Conservation (phyloP, 2,797 vertebrate species). For the Diplodus sargus region DNA sequence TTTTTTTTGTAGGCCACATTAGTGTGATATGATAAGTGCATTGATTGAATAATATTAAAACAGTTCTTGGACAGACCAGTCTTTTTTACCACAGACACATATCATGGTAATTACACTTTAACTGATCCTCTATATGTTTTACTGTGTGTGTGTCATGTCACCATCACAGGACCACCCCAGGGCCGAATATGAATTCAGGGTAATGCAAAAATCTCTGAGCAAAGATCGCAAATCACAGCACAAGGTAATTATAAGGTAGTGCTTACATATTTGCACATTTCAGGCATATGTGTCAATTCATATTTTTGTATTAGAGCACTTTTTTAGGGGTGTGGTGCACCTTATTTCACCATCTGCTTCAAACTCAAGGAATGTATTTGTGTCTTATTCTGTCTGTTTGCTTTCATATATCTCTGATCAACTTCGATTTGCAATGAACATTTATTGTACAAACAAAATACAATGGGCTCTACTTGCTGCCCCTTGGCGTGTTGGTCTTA, state of each 20-base stretch:
- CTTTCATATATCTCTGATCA: background rate
- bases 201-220: conserved; percentile 92
- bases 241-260: conserved; percentile 84
- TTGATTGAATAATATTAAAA: background rate
- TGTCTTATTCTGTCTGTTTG: background rate
- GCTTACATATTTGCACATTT: background rate
- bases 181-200: conserved; percentile 95
- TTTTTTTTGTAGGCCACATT: background rate
- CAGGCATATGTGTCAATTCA: background rate
- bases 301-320: background rate
- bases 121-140: background rate
- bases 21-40: background rate
- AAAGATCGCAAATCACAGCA: conserved; percentile 88
- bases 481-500: no score
- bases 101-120: background rate
- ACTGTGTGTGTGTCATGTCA: conserved; percentile 15
- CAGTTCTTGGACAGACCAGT: background rate
- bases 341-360: background rate
- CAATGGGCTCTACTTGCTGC: no score
- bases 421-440: background rate
- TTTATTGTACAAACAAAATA: background rate
- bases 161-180: conserved; percentile 92
- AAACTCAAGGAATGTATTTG: background rate
- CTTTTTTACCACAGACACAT: background rate
- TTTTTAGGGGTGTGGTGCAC: no score